A percentile compares a stretch with the other conserved stretches of the same genome.
These are phyloP conservation scores for Mormyrus proboscirostris DNA, from an alignment of 2,797 vertebrate species.

Conservation along the genomic window DNA sequence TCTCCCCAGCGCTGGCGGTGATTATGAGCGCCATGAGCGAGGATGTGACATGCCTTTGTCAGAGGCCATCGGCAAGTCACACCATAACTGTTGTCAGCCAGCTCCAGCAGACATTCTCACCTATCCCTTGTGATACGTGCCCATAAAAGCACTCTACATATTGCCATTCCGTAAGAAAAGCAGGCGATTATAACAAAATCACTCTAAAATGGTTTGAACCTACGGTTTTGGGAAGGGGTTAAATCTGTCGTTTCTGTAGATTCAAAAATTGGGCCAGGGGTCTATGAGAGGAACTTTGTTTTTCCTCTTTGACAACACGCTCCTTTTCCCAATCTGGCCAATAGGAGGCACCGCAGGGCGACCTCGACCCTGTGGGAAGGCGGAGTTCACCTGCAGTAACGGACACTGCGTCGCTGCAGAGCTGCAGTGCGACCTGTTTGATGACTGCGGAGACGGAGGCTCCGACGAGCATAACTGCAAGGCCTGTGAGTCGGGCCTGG, in stretches of 20 bases:
- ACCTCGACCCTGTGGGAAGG: conserved; percentile 83
- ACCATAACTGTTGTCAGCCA: not conserved
- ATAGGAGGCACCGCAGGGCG: conserved; percentile 68
- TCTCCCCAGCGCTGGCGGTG: not conserved
- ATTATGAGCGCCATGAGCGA: not conserved
- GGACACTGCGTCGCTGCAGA: conserved; percentile 77
- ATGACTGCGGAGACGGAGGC: conserved; percentile 86
- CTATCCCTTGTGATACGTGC: not conserved
- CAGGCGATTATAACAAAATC: not conserved
- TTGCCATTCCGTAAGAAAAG: not conserved
- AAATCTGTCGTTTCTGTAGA: not conserved
- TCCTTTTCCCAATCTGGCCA: not conserved
- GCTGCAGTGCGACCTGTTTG: conserved; percentile 85
- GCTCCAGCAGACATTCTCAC: not conserved
- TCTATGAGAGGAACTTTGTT: not conserved
- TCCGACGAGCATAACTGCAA: conserved; percentile 90
- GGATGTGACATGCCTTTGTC: not conserved
- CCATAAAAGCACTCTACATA: not conserved
- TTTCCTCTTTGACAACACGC: not conserved
- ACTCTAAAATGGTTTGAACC: not conserved
- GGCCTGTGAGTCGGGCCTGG: conserved; percentile 65
- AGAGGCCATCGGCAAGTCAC: not conserved
- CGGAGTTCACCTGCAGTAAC: conserved; percentile 84
- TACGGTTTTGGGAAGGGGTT: not conserved
- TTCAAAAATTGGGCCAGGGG: not conserved